phyloP scores from a whole-genome alignment of 2,888 invertebrate genomes.

The Pomacea canaliculata region DNA sequence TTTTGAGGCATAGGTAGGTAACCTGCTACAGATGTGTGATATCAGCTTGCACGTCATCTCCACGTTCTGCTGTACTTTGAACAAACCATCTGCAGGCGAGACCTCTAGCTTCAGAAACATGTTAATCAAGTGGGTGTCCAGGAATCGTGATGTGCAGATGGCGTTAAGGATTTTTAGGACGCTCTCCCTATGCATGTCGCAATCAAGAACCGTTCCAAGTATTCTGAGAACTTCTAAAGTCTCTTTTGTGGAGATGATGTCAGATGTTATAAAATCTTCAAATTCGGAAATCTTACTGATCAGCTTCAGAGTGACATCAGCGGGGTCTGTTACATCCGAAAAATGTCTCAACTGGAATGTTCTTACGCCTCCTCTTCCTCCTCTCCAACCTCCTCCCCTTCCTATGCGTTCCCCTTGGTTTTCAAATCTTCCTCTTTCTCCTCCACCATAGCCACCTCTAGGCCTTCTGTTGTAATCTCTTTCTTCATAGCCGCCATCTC shows the following conservation, averaged over 20 bases:
- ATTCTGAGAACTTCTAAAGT: conserved; percentile 17
- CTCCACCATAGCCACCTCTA: not conserved
- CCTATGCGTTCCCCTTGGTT: not conserved
- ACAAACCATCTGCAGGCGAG: not conserved
- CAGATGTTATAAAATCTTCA: conserved; percentile 13
- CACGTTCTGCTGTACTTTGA: not conserved
- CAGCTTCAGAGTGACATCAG: conserved; percentile 24
- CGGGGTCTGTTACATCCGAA: conserved; percentile 10
- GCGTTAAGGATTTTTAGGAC: conserved; percentile 24
- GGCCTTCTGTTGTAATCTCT: not conserved
- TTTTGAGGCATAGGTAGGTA: not conserved
- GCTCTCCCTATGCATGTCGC: conserved; percentile 25
- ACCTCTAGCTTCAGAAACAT: not conserved
- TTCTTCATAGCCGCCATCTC: not conserved
- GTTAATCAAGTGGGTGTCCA: conserved; percentile 22
- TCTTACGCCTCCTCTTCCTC: not conserved
- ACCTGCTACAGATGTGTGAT: conserved; percentile 9
- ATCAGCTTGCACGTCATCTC: not conserved
- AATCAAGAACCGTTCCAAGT: conserved; percentile 11
- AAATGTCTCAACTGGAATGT: not conserved
- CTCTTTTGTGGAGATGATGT: conserved; percentile 18
- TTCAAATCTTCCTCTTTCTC: not conserved
- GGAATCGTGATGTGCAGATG: conserved; percentile 25
- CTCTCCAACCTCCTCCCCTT: not conserved
- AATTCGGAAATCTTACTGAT: conserved; percentile 19